Conservation (phyloP, 2,797 vertebrate species). For the Sternarchorhynchus goeldii region DNA sequence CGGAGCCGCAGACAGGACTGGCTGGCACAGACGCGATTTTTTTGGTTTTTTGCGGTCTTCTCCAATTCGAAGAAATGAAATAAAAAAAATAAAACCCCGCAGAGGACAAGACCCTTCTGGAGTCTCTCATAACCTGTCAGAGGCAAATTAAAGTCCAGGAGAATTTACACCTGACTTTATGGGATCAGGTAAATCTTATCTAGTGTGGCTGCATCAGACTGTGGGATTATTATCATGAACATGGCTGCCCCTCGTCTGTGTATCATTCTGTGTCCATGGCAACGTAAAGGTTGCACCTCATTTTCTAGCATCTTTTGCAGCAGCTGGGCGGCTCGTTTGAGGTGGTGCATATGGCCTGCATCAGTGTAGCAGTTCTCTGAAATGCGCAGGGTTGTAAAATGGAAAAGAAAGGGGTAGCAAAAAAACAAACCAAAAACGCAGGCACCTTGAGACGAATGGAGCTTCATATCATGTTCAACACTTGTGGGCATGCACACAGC, state of each 20-base stretch:
- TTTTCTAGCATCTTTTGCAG: neutral
- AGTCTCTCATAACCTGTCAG: slow-evolving; percentile 52
- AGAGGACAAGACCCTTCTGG: slow-evolving; percentile 48
- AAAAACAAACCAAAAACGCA: neutral
- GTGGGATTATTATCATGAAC: slow-evolving; percentile 68
- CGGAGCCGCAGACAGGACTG: slow-evolving; percentile 56
- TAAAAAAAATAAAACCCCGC: slow-evolving; percentile 2
- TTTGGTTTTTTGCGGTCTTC: slow-evolving; percentile 15
- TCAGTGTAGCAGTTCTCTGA: neutral
- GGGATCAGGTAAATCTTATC: slow-evolving; percentile 56
- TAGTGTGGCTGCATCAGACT: slow-evolving; percentile 55
- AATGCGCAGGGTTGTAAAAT: neutral
- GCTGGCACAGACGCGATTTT: slow-evolving; percentile 42
- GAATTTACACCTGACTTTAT: slow-evolving; percentile 66
- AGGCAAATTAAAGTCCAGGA: slow-evolving; percentile 51
- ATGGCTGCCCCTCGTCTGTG: slow-evolving; percentile 15
- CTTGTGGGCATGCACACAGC: too few species aligned
- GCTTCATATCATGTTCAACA: too few species aligned
- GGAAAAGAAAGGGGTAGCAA: neutral
- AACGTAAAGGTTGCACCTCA: slow-evolving; percentile 10
- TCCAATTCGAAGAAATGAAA: slow-evolving; percentile 33
- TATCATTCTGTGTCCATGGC: slow-evolving; percentile 17
- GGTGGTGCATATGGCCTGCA: neutral
- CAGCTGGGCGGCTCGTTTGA: neutral
- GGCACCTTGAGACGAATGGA: too few species aligned